These are phyloP conservation scores for Pipistrellus pipistrellus DNA, from an alignment of 2,797 vertebrate genomes.

Conservation along the genomic window DNA sequence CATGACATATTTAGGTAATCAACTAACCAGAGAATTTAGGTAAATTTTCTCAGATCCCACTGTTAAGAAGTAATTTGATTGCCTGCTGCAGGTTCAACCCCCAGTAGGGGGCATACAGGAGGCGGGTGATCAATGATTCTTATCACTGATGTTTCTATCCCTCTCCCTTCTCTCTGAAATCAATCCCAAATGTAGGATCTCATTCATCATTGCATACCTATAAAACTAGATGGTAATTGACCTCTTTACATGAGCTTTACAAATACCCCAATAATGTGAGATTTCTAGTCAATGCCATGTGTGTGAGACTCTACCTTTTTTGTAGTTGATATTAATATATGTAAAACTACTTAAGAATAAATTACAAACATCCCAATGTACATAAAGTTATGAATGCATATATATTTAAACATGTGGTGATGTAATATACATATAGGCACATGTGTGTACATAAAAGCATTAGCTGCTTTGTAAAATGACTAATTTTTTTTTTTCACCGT, in stretches of 20 bases:
- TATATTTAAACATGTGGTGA: slow-evolving; percentile 68
- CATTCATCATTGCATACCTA: neutral
- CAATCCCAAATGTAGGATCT: neutral
- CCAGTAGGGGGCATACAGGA: too few species aligned
- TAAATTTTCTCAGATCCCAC: neutral
- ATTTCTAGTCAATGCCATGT: neutral
- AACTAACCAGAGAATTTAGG: neutral
- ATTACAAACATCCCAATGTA: neutral
- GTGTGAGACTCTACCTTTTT: neutral
- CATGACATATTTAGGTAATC: neutral
- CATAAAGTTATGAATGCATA: slow-evolving; percentile 46
- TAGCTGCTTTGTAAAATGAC: slow-evolving; percentile 63
- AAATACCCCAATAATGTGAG: neutral
- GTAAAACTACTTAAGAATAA: slow-evolving; percentile 35
- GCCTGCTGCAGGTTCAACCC: too few species aligned
- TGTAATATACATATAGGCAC: slow-evolving; percentile 33
- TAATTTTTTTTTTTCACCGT: slow-evolving; percentile 52
- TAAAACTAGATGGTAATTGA: neutral
- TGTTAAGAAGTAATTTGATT: neutral
- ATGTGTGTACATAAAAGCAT: slow-evolving; percentile 65
- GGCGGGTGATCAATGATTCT: too few species aligned
- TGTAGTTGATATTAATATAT: neutral
- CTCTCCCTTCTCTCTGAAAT: too few species aligned
- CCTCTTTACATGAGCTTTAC: neutral
- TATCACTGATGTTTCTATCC: too few species aligned